Evolutionary conservation across 1,140 invertebrate genomes (phyloP).

Genomic region (Tetragonula clypearis): DNA sequence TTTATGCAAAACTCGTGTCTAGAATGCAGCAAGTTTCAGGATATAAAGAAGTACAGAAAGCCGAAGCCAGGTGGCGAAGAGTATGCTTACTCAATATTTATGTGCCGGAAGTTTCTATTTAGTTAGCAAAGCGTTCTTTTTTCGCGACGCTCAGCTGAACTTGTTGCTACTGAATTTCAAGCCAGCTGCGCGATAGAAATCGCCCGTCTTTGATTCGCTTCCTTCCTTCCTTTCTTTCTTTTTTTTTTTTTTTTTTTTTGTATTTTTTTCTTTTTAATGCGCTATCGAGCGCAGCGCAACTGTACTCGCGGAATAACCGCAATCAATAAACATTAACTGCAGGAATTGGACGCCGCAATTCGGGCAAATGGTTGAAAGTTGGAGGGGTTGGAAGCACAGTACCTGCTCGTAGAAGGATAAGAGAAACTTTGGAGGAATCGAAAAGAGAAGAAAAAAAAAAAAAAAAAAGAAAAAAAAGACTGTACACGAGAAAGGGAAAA

Average conservation of each 20-base stretch:
- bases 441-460: no score
- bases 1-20: slow-evolving; percentile 59
- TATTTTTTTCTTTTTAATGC: neutral
- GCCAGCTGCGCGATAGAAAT: neutral
- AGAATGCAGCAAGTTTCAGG: slow-evolving; percentile 50
- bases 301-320: neutral
- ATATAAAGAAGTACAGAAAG: slow-evolving; percentile 54
- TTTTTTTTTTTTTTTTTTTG: no score
- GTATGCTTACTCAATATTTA: slow-evolving; percentile 63
- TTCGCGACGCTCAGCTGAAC: slow-evolving; percentile 38
- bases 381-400: no score
- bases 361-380: neutral
- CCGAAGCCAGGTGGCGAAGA: slow-evolving; percentile 44
- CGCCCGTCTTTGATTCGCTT: neutral
- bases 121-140: slow-evolving; percentile 13
- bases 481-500: no score
- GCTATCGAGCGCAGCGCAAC: neutral
- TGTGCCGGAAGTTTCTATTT: slow-evolving; percentile 47
- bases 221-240: no score
- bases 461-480: no score
- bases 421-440: neutral
- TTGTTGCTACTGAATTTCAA: slow-evolving; percentile 56
- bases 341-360: neutral
- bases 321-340: neutral
- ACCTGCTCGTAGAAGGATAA: neutral